These are phyloP conservation scores for Ophion obscuratus DNA, from an alignment of 2,888 invertebrate genomes.

Conservation along the genomic window DNA sequence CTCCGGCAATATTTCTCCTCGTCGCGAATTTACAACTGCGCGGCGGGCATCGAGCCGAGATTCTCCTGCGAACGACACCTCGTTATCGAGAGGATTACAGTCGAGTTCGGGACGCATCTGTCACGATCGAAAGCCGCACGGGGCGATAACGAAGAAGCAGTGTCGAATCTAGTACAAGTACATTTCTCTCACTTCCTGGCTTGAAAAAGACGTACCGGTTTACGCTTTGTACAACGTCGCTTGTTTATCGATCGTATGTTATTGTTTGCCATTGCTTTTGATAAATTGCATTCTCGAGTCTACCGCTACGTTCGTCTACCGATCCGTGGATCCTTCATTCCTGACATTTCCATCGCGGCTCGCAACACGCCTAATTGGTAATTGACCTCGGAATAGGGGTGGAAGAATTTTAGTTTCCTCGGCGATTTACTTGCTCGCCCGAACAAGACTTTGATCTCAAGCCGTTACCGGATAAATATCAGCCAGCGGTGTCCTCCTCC, in stretches of 20 bases:
- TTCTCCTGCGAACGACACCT: background rate
- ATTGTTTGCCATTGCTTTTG: constrained; percentile 25
- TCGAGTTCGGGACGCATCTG: background rate
- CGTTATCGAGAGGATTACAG: constrained; percentile 2
- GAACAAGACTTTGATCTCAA: background rate
- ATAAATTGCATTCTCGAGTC: background rate
- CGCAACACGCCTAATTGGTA: constrained; percentile 57
- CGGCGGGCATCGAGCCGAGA: constrained; percentile 10
- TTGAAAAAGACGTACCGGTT: no score
- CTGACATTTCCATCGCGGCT: constrained; percentile 61
- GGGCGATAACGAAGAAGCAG: background rate
- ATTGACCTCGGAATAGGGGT: constrained; percentile 59
- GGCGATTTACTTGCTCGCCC: constrained; percentile 2
- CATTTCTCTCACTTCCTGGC: no score
- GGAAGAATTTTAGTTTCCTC: constrained; percentile 14
- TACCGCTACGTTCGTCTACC: background rate
- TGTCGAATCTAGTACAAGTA: no score
- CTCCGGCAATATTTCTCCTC: background rate
- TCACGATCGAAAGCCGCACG: background rate
- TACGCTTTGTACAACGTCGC: background rate
- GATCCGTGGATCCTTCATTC: constrained; percentile 38
- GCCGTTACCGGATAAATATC: no score
- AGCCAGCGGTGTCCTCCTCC: no score
- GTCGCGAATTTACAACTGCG: background rate
- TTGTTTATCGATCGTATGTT: constrained; percentile 12